Conservation (phyloP, 2,888 invertebrate species). For the Tenthredo mesomela region DNA sequence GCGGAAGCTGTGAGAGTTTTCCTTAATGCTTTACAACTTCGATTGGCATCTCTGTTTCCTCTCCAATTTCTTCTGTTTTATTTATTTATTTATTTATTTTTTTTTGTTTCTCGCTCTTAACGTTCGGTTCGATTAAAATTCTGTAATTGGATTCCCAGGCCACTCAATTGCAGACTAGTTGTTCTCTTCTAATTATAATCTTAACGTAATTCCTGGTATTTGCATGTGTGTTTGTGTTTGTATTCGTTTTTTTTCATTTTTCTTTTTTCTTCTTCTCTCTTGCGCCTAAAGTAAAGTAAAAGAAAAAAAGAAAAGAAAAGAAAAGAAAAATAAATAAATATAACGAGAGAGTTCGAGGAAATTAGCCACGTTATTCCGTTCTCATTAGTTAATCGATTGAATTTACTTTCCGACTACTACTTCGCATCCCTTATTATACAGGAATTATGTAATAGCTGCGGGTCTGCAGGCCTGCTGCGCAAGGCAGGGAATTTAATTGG, state of each 20-base stretch:
- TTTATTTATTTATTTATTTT: not conserved
- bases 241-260: not conserved
- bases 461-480: not conserved
- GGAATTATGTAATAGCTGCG: not conserved
- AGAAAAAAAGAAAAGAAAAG: not conserved
- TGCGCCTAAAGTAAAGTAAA: not conserved
- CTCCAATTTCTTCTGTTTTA: not conserved
- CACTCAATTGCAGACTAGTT: not conserved
- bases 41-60: constrained; percentile 57
- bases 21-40: constrained; percentile 57
- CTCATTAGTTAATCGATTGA: not conserved
- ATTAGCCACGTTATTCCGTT: not conserved
- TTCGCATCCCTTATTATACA: not conserved
- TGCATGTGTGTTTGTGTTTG: not conserved
- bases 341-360: not conserved
- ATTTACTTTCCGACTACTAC: not conserved
- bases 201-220: not conserved
- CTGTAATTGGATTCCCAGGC: constrained; percentile 73
- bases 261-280: not conserved
- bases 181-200: constrained; percentile 5
- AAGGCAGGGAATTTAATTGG: not conserved
- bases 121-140: constrained; percentile 69
- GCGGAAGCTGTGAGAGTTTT: constrained; percentile 33
- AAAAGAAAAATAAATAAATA: not conserved
- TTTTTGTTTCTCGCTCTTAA: constrained; percentile 32